These are phyloP conservation scores for Pristionchus pacificus DNA, from an alignment of 1,140 invertebrate species.

Conservation along the genomic window DNA sequence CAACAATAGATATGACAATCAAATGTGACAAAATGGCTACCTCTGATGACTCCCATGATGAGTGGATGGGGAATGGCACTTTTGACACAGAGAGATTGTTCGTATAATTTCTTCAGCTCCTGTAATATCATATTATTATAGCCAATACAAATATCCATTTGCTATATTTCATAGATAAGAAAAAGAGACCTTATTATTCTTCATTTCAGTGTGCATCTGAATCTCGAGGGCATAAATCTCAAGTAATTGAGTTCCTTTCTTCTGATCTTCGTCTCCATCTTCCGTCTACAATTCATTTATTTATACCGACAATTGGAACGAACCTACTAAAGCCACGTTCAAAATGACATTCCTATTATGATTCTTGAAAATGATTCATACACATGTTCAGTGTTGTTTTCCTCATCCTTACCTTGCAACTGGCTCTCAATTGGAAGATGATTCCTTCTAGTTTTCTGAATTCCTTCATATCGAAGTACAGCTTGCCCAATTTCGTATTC, in stretches of 20 bases:
- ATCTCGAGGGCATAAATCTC: conserved; percentile 99
- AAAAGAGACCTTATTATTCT: conserved; percentile 81
- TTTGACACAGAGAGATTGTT: conserved; percentile 78
- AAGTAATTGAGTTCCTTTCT: conserved; percentile 87
- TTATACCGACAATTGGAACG: neutral
- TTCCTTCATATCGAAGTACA: conserved; percentile 94
- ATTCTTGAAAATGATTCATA: conserved; percentile 9
- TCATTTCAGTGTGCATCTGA: conserved; percentile 99
- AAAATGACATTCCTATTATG: neutral
- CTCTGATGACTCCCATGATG: conserved; percentile 98
- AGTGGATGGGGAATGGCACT: conserved; percentile 98
- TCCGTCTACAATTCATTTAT: conserved; percentile 71
- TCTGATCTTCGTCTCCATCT: conserved; percentile 97
- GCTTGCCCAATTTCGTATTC: conserved; percentile 95
- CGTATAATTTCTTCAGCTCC: conserved; percentile 91
- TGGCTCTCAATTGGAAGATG: conserved; percentile 91
- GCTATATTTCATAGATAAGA: neutral
- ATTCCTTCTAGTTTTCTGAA: conserved; percentile 92
- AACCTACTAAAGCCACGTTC: neutral
- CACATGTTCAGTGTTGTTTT: neutral
- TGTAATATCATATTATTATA: neutral
- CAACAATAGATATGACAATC: no score
- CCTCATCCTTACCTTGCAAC: conserved; percentile 76
- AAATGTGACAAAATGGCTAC: conserved; percentile 60
- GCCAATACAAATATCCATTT: neutral